Percentiles rank a stretch among this genome's conserved stretches.
Conservation (phyloP, 1,140 invertebrate genomes). For the Macrobrachium rosenbergii region DNA sequence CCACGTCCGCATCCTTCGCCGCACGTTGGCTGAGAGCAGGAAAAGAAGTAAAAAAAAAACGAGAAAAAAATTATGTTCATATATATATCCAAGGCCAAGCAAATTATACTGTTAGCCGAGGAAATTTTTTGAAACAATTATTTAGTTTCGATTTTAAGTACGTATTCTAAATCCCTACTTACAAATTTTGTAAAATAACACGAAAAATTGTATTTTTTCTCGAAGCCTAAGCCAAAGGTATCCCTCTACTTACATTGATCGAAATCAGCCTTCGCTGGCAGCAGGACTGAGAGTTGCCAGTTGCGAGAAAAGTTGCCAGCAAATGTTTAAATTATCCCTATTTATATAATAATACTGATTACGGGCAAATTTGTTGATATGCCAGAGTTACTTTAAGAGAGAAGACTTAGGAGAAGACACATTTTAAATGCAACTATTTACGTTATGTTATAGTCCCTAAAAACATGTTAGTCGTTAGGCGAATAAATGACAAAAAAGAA, state of each 20-base stretch:
- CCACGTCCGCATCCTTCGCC: slow-evolving; percentile 62
- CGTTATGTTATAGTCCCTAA: no score
- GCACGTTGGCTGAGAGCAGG: slow-evolving; percentile 59
- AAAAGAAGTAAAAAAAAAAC: slow-evolving; percentile 56
- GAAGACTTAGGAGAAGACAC: background rate
- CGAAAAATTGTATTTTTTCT: slow-evolving; percentile 28
- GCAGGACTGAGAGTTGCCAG: slow-evolving; percentile 54
- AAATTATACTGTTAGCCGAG: background rate
- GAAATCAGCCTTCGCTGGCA: slow-evolving; percentile 59
- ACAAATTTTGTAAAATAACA: background rate
- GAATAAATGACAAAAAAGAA: no score
- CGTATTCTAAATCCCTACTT: no score
- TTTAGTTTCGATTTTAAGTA: no score
- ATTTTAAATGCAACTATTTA: no score
- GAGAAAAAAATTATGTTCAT: slow-evolving; percentile 31
- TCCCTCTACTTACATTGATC: slow-evolving; percentile 50
- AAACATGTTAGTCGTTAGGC: no score
- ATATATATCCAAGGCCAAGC: slow-evolving; percentile 37
- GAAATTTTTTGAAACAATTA: no score
- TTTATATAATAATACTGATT: slow-evolving; percentile 60
- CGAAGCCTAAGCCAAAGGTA: slow-evolving; percentile 61
- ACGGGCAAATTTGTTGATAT: slow-evolving; percentile 50
- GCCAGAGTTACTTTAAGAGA: slow-evolving; percentile 42
- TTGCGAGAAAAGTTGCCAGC: slow-evolving; percentile 47
- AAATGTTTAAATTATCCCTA: slow-evolving; percentile 59